Conservation (phyloP, 2,113 vertebrate genomes). For the Tiliqua scincoides region DNA sequence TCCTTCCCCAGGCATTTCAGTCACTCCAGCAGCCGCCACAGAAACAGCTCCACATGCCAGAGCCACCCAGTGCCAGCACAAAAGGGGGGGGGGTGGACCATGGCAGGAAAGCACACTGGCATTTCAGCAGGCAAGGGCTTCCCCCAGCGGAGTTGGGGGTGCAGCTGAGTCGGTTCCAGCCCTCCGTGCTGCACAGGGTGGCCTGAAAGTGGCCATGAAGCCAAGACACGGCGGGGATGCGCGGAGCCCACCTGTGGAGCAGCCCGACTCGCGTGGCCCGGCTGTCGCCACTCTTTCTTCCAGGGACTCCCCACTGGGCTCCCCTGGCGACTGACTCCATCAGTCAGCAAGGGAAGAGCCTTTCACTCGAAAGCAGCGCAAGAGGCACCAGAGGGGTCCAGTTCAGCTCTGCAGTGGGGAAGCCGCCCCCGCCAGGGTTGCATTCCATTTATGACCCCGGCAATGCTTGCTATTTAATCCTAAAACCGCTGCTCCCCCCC, state of each 20-base stretch:
- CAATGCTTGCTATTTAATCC: too few species aligned
- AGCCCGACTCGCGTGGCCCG: too few species aligned
- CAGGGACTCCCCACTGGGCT: background rate
- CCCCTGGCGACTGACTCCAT: too few species aligned
- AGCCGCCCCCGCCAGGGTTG: too few species aligned
- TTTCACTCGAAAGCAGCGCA: too few species aligned
- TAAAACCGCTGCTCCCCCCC: too few species aligned
- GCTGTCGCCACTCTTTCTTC: background rate
- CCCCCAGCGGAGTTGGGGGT: background rate
- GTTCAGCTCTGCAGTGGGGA: too few species aligned
- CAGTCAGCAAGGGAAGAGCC: too few species aligned
- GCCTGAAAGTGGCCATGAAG: fast-evolving
- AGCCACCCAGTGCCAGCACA: background rate
- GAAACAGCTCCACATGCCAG: background rate
- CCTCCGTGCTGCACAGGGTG: background rate
- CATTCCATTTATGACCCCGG: too few species aligned
- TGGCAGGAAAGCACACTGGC: background rate
- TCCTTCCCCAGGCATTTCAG: background rate
- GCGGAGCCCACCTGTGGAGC: too few species aligned
- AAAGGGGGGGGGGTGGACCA: background rate
- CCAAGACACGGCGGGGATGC: too few species aligned
- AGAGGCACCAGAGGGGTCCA: too few species aligned
- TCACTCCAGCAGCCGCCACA: background rate
- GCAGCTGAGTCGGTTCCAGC: background rate
- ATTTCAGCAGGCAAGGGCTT: background rate